Evolutionary conservation across 92 coral and sea anemone genomes (phyloP), one percentile per base, ranked within the genome.

Genomic region (Porites rus): DNA sequence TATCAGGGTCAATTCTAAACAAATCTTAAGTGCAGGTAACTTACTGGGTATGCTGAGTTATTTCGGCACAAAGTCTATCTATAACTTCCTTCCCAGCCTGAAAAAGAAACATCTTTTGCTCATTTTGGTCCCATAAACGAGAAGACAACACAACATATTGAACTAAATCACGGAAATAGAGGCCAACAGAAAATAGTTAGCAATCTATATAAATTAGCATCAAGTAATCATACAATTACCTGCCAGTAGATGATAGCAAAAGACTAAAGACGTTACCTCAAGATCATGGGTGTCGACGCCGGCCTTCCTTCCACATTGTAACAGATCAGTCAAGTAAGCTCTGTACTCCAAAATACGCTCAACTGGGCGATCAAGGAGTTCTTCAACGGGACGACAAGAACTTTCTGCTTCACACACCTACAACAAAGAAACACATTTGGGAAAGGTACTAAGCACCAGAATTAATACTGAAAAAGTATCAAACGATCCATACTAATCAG

Each of bases 341-440:
- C 92, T 87, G 89, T 97, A 97, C 72, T 91, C 99, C 65, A 95
- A 92, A 51, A 97, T 78, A 22, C 99, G 93, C 79, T 97, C 92
- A 31, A 93, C 86, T 18, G 99, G 99, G 43, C 95, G 90, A 19
- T 95, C 93, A 75, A 97, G 87, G 31, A 97, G 92, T 14, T 94
- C 90, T 46, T 87, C 92, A 68, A 97, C 73, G 2, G 99, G 98
- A 6, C 92, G 93, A 58, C 65, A 74, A 21, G 80, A 66, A 7
- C 68, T 73, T 17, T 83, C 80, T 21, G 24, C 73, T 17, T 74
- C 79, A 65, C 87, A 83, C 72, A 38, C 28, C 87, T 83, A 69
- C 22, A 68, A 46, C 21, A 16, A 65, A 25, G 17, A 38, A 51
- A 74, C 50, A 56, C 61, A 38, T 38, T 38, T 38, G 46, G 46